Evolutionary conservation across 2,888 invertebrate genomes (phyloP).

Genomic region (Stenurella melanura): DNA sequence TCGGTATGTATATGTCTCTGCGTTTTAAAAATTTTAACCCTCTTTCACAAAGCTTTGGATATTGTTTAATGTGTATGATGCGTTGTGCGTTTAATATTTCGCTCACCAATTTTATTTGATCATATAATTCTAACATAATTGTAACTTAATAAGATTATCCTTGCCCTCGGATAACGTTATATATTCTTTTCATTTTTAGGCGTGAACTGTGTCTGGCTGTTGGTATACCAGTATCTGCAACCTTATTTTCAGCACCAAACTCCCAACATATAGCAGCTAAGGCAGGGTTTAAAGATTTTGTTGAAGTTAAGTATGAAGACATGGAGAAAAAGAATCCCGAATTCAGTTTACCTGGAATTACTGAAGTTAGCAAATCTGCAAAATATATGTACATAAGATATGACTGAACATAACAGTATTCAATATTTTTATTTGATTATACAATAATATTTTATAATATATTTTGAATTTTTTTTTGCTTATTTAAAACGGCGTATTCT

Average conservation of each 20-base stretch:
- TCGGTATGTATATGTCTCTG: no score
- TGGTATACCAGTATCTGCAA: slow-evolving; percentile 5
- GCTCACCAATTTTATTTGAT: no score
- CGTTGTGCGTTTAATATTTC: no score
- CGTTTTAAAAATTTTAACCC: no score
- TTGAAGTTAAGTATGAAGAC: slow-evolving; percentile 10
- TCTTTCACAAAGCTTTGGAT: no score
- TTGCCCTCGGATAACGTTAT: neutral
- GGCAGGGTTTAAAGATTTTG: slow-evolving; percentile 10
- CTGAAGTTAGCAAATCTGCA: neutral
- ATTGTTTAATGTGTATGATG: no score
- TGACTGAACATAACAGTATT: neutral
- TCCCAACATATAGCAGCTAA: slow-evolving; percentile 6
- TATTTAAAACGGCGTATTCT: no score
- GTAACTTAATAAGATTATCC: no score
- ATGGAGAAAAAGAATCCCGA: slow-evolving; percentile 8
- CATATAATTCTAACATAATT: no score
- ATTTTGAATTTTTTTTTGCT: no score
- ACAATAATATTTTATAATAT: no score
- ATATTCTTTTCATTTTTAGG: neutral
- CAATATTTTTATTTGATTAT: no score
- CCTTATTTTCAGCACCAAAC: neutral
- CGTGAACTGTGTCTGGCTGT: slow-evolving; percentile 18
- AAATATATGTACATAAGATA: slow-evolving; percentile 9
- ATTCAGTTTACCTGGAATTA: slow-evolving; percentile 25